Conservation (phyloP, 1,140 invertebrate genomes). For the Microvelia longipes region DNA sequence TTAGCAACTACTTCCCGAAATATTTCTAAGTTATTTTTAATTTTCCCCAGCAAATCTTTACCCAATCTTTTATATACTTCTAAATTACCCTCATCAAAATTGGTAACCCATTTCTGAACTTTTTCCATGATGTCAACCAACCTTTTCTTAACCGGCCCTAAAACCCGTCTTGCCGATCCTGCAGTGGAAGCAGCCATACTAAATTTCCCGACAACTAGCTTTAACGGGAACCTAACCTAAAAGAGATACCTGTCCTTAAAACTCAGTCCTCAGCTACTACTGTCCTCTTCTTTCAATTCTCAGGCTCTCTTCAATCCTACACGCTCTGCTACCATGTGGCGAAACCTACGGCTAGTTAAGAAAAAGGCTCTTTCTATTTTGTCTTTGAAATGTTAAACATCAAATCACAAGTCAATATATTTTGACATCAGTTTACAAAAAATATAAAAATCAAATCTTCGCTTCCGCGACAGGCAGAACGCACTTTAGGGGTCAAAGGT, state of each 20-base stretch:
- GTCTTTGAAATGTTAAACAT: too few relatives aligned
- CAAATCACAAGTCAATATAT: too few relatives aligned
- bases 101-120: not conserved
- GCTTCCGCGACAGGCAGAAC: too few relatives aligned
- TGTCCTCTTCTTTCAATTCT: too few relatives aligned
- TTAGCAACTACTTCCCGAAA: not conserved
- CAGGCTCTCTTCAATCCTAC: too few relatives aligned
- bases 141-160: not conserved
- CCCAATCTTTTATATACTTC: not conserved
- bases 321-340: too few relatives aligned
- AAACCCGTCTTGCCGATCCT: not conserved
- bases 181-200: not conserved
- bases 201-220: not conserved
- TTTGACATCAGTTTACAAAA: too few relatives aligned
- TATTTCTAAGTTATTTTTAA: not conserved
- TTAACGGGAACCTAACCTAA: not conserved
- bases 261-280: too few relatives aligned
- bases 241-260: not conserved
- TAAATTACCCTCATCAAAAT: not conserved
- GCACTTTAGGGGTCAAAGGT: too few relatives aligned
- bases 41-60: not conserved
- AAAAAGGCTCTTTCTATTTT: too few relatives aligned
- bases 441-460: too few relatives aligned
- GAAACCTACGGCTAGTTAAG: too few relatives aligned
- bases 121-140: not conserved